Percentiles rank a stretch among this genome's conserved stretches.
phyloP scores from a whole-genome alignment of 2,113 vertebrate species.

The Phasianus colchicus region DNA sequence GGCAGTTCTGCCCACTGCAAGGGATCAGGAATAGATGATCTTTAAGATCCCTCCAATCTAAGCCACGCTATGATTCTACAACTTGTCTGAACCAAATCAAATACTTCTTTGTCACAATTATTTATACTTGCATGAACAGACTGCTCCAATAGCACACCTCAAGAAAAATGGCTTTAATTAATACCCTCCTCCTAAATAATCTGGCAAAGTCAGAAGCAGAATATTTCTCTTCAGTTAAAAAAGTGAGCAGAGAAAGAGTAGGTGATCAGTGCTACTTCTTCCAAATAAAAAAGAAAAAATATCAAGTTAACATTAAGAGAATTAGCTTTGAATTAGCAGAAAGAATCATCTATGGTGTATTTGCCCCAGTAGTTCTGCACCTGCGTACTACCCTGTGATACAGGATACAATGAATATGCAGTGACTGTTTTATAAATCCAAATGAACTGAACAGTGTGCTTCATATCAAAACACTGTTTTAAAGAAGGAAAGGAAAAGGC shows the following conservation, averaged over 20 bases:
- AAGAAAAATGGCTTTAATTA: slow-evolving; percentile 78
- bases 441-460: neutral
- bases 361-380: neutral
- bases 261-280: neutral
- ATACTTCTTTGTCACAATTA: slow-evolving; percentile 69
- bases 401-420: neutral
- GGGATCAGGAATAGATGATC: too few relatives aligned
- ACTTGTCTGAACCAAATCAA: slow-evolving; percentile 58
- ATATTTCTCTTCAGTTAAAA: slow-evolving; percentile 59
- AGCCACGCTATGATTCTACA: too few relatives aligned
- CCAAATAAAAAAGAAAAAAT: slow-evolving; percentile 22
- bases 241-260: slow-evolving; percentile 3
- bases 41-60: too few relatives aligned
- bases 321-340: neutral
- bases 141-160: slow-evolving; percentile 68
- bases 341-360: neutral
- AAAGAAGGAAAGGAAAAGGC: rapidly evolving
- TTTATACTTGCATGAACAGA: slow-evolving; percentile 77
- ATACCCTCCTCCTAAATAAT: slow-evolving; percentile 74
- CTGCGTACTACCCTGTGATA: neutral
- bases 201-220: slow-evolving; percentile 60
- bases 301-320: neutral
- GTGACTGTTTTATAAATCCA: neutral
- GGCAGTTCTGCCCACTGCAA: too few relatives aligned
- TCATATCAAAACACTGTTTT: neutral